Evolutionary conservation across 2,888 invertebrate genomes (phyloP).

Genomic region (Sclerodermus sp.): DNA sequence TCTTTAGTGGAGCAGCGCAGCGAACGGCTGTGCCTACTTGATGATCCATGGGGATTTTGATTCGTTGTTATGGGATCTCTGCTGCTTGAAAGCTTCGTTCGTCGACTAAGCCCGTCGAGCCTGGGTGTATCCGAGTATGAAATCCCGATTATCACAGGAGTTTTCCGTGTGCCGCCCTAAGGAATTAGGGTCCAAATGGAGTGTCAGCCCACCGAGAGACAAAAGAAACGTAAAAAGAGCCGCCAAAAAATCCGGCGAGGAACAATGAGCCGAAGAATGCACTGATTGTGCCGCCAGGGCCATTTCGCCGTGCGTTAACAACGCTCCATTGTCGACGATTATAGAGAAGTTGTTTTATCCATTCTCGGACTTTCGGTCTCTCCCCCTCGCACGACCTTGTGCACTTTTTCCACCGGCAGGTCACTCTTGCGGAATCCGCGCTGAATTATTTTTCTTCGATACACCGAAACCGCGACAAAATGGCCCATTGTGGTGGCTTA

Average conservation of each 20-base stretch:
- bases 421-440: conserved; percentile 13
- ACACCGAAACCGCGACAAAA: conserved; percentile 32
- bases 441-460: conserved; percentile 38
- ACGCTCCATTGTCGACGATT: conserved; percentile 46
- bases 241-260: conserved; percentile 12
- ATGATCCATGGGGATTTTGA: not conserved
- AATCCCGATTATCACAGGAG: conserved; percentile 44
- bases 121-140: conserved; percentile 27
- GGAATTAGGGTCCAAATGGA: conserved; percentile 30
- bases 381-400: conserved; percentile 1
- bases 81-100: not conserved
- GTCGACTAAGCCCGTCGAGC: not conserved
- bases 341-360: conserved; percentile 43
- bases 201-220: conserved; percentile 13
- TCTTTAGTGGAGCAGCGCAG: not conserved
- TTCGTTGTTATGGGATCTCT: not conserved
- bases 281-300: conserved; percentile 12
- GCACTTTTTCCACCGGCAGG: not conserved
- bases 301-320: conserved; percentile 26
- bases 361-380: conserved; percentile 14
- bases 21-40: not conserved
- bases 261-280: conserved; percentile 35
- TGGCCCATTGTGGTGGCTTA: conserved; percentile 26
- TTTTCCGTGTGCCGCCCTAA: conserved; percentile 36
- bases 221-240: conserved; percentile 6